These are phyloP conservation scores for Lithophane ornitopus DNA, from an alignment of 2,888 invertebrate genomes.

Conservation along the genomic window DNA sequence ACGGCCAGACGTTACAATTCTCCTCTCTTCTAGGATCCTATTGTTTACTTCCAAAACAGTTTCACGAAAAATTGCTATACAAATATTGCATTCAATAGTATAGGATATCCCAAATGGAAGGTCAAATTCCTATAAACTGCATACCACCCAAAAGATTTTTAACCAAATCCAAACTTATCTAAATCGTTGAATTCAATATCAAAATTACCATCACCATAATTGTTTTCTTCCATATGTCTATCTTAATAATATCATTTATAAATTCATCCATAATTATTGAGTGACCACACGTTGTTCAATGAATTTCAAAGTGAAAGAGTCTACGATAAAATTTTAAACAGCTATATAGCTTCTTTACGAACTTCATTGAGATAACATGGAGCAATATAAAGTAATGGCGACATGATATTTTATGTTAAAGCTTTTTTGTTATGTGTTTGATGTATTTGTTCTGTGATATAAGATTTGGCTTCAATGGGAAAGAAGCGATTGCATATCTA, in stretches of 20 bases:
- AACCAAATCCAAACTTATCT: constrained; percentile 2
- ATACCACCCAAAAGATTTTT: neutral
- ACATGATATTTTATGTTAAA: constrained; percentile 62
- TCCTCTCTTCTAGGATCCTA: neutral
- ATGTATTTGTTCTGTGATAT: constrained; percentile 63
- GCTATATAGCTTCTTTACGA: constrained; percentile 52
- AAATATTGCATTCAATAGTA: too few species aligned
- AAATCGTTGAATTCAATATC: constrained; percentile 20
- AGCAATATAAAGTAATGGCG: constrained; percentile 56
- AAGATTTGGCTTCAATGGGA: constrained; percentile 30
- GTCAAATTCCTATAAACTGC: neutral
- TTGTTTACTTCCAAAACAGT: neutral
- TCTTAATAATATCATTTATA: constrained; percentile 6
- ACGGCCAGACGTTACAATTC: neutral
- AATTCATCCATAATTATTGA: constrained; percentile 17
- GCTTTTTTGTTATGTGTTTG: constrained; percentile 59
- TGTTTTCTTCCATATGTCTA: constrained; percentile 11
- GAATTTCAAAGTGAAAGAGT: constrained; percentile 35
- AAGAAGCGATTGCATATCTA: neutral
- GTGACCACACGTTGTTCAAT: constrained; percentile 43
- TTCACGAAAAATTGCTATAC: neutral
- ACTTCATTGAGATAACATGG: constrained; percentile 64
- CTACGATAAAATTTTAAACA: constrained; percentile 58
- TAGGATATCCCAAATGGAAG: neutral
- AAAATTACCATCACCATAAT: constrained; percentile 27